phyloP scores from a whole-genome alignment of 2,888 invertebrate species.

The Rhopalosiphum nymphaeae region DNA sequence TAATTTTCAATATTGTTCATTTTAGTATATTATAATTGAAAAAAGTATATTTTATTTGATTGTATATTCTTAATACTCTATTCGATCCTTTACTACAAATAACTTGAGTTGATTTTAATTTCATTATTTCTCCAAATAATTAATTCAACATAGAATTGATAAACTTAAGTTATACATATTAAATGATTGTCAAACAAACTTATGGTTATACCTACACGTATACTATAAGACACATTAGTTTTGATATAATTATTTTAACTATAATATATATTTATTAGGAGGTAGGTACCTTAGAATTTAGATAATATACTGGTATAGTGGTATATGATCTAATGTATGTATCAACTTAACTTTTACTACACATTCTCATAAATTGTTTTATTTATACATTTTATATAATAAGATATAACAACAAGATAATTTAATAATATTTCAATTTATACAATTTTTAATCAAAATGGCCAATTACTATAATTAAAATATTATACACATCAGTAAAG shows the following conservation, averaged over 20 bases:
- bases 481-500: neutral
- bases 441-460: neutral
- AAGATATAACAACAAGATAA: neutral
- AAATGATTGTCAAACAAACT: neutral
- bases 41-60: neutral
- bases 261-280: too few species aligned
- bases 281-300: too few species aligned
- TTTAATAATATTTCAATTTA: neutral
- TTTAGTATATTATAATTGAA: neutral
- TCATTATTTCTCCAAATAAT: neutral
- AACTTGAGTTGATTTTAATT: neutral
- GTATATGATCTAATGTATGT: too few species aligned
- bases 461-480: neutral
- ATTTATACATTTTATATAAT: neutral
- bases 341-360: too few species aligned
- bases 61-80: neutral
- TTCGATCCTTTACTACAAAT: neutral
- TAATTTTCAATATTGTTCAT: neutral
- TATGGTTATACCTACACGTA: neutral
- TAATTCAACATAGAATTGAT: neutral
- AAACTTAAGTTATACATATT: neutral
- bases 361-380: neutral
- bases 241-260: neutral
- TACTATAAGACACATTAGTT: neutral
- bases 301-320: too few species aligned